These are phyloP conservation scores for Holcopasites calliopsidis DNA, from an alignment of 1,140 invertebrate species.

Conservation along the genomic window DNA sequence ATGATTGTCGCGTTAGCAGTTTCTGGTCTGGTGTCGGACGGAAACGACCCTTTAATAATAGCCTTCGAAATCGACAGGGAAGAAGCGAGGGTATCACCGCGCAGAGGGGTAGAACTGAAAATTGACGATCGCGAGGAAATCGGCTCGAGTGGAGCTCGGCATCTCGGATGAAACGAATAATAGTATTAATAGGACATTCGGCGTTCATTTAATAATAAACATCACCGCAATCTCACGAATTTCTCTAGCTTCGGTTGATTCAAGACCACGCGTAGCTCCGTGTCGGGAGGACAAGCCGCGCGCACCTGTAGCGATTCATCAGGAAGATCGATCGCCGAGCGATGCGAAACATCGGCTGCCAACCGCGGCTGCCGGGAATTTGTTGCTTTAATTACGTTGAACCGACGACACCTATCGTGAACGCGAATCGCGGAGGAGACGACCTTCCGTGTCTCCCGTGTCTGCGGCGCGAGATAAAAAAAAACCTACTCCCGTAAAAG, in stretches of 20 bases:
- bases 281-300: constrained; percentile 49
- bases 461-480: constrained; percentile 17
- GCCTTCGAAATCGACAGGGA: background rate
- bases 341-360: constrained; percentile 64
- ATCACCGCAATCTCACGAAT: constrained; percentile 39
- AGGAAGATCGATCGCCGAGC: constrained; percentile 68
- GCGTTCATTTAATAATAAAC: constrained; percentile 51
- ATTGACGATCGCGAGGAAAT: constrained; percentile 9
- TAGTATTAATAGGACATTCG: constrained; percentile 50
- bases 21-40: background rate
- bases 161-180: too few relatives aligned
- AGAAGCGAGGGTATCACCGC: background rate
- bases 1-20: background rate
- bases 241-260: constrained; percentile 46
- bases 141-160: background rate
- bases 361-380: constrained; percentile 58
- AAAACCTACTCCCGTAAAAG: constrained; percentile 6
- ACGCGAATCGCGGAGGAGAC: constrained; percentile 38
- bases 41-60: constrained; percentile 1
- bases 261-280: constrained; percentile 59
- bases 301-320: constrained; percentile 75
- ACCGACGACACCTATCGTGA: constrained; percentile 53
- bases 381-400: constrained; percentile 72
- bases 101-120: background rate
- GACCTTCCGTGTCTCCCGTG: constrained; percentile 27